These are phyloP conservation scores for Aporrectodea caliginosa DNA, from an alignment of 1,140 invertebrate species.

Conservation along the genomic window DNA sequence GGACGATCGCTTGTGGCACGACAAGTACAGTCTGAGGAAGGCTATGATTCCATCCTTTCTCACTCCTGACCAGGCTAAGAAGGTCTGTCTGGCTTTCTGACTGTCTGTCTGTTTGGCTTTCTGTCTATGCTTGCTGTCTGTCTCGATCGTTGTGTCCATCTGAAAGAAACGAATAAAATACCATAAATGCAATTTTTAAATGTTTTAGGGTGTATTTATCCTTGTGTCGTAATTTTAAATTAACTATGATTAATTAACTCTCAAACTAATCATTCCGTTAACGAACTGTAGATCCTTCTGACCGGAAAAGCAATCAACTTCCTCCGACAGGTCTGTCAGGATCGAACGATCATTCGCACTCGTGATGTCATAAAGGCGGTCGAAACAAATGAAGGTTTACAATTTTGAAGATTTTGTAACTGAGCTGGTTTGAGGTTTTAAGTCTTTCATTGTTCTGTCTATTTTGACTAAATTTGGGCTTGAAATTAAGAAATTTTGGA, in stretches of 20 bases:
- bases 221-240: background rate
- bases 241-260: constrained; percentile 10
- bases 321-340: constrained; percentile 82
- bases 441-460: too few species aligned
- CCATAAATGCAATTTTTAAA: too few species aligned
- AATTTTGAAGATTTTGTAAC: too few species aligned
- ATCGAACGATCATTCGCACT: constrained; percentile 68
- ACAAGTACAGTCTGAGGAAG: constrained; percentile 82
- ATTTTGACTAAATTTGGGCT: too few species aligned
- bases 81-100: too few species aligned
- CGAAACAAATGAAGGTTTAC: constrained; percentile 51
- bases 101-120: too few species aligned
- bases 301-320: constrained; percentile 95
- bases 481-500: too few species aligned
- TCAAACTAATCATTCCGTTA: background rate
- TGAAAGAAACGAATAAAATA: too few species aligned
- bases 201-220: too few species aligned
- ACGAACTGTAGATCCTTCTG: constrained; percentile 70
- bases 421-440: too few species aligned
- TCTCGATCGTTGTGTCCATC: too few species aligned
- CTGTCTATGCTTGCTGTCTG: too few species aligned
- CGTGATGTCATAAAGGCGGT: constrained; percentile 60
- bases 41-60: constrained; percentile 59
- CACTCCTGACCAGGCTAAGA: constrained; percentile 55
- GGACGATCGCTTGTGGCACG: constrained; percentile 83